Percentiles rank a stretch among this genome's conserved stretches.
These are phyloP conservation scores for Ophion slaviceki DNA, from an alignment of 2,888 invertebrate genomes.

Conservation along the genomic window DNA sequence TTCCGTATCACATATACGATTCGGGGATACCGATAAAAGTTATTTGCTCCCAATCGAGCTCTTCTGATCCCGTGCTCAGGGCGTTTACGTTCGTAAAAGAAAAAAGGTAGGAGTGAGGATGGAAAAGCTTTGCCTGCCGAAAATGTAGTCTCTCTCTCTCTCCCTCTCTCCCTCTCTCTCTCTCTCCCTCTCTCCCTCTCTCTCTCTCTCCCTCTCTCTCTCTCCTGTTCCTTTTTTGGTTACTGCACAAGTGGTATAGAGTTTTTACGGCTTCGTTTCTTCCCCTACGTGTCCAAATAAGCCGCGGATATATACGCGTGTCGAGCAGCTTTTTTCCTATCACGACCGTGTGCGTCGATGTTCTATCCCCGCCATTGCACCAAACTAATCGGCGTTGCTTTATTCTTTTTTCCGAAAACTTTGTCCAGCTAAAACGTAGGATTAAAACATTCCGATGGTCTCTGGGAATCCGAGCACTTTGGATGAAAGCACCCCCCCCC, in stretches of 20 bases:
- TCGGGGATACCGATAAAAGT: slow-evolving; percentile 50
- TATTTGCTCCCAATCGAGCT: slow-evolving; percentile 58
- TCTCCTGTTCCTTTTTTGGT: not conserved
- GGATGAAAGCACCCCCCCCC: no score
- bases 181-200: not conserved
- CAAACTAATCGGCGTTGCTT: not conserved
- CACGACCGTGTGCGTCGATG: not conserved
- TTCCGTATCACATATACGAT: slow-evolving; percentile 26
- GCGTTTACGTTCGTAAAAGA: slow-evolving; percentile 44
- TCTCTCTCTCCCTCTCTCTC: slow-evolving; percentile 4
- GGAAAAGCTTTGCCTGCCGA: slow-evolving; percentile 59
- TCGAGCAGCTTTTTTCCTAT: not conserved
- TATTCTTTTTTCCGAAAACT: not conserved
- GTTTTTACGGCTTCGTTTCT: slow-evolving; percentile 49
- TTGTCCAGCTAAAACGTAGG: not conserved
- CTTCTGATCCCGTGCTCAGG: slow-evolving; percentile 4
- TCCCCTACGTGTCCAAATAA: slow-evolving; percentile 22
- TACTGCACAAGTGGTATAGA: slow-evolving; percentile 3
- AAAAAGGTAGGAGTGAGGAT: slow-evolving; percentile 25
- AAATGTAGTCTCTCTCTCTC: slow-evolving; percentile 22
- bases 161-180: slow-evolving; percentile 1
- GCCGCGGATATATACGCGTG: not conserved
- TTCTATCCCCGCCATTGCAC: not conserved
- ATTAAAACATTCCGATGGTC: not conserved
- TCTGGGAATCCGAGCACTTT: no score